Conservation (phyloP, 2,113 vertebrate genomes). For the Ariopsis seemanni region DNA sequence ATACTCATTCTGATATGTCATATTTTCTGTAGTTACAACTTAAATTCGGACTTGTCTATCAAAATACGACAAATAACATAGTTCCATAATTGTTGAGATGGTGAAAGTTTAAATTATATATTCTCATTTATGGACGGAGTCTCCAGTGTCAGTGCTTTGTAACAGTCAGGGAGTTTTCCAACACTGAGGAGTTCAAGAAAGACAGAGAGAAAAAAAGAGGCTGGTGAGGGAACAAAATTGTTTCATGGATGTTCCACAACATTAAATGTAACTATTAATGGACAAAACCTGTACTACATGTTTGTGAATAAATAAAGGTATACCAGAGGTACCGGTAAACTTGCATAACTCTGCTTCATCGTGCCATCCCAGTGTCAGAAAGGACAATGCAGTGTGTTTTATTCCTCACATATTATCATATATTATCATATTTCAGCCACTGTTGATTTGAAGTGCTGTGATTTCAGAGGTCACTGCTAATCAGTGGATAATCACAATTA, state of each 20-base stretch:
- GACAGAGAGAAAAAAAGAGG: not conserved
- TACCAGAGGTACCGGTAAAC: too few relatives aligned
- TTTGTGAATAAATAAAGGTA: not conserved
- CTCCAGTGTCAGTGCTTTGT: not conserved
- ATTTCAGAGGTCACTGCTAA: not conserved
- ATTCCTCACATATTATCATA: not conserved
- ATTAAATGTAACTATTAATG: not conserved
- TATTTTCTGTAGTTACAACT: not conserved
- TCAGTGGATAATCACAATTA: constrained; percentile 10
- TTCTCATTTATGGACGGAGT: not conserved
- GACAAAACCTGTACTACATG: not conserved
- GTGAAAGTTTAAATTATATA: not conserved
- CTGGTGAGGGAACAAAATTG: not conserved
- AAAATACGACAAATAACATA: not conserved
- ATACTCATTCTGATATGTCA: not conserved
- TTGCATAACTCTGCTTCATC: not conserved
- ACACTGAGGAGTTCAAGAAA: not conserved
- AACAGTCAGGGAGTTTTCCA: not conserved
- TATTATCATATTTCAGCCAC: not conserved
- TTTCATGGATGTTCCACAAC: not conserved
- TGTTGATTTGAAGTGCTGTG: not conserved
- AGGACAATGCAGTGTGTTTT: not conserved
- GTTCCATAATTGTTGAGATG: not conserved
- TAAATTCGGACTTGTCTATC: not conserved
- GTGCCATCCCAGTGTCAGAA: not conserved